Evolutionary conservation across 2,797 vertebrate genomes (phyloP).

Genomic region (Gouania willdenowi): DNA sequence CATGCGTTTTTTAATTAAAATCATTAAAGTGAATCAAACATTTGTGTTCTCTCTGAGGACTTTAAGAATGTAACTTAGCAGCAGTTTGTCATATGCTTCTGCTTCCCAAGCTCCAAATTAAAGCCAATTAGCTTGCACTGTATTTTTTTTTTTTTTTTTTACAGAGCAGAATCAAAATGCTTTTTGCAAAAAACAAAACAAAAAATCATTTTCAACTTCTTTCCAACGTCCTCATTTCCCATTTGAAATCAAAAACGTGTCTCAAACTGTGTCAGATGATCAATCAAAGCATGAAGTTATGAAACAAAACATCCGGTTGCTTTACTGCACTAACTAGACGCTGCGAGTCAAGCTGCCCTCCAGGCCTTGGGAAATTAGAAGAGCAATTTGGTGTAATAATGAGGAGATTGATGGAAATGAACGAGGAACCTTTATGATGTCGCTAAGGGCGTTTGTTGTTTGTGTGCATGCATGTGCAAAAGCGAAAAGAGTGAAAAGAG

Average conservation of each 20-base stretch:
- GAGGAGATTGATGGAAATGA: slow-evolving; percentile 41
- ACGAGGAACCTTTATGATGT: slow-evolving; percentile 33
- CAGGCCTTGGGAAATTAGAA: slow-evolving; percentile 16
- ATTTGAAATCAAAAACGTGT: background rate
- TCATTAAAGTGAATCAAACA: slow-evolving; percentile 51
- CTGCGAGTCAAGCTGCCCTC: slow-evolving; percentile 19
- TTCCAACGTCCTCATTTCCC: background rate
- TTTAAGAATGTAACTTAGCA: slow-evolving; percentile 24
- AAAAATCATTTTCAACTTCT: background rate
- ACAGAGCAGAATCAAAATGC: background rate
- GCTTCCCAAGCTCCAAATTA: slow-evolving; percentile 10
- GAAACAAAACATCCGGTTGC: slow-evolving; percentile 12
- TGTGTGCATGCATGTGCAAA: slow-evolving; percentile 2
- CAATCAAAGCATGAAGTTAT: slow-evolving; percentile 11
- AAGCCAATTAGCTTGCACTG: slow-evolving; percentile 27
- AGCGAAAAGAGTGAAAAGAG: background rate
- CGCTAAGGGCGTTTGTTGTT: slow-evolving; percentile 11
- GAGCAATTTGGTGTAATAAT: slow-evolving; percentile 30
- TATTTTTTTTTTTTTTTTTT: slow-evolving; percentile 2
- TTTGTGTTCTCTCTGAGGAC: slow-evolving; percentile 31
- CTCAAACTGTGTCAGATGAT: slow-evolving; percentile 3
- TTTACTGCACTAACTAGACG: slow-evolving; percentile 31
- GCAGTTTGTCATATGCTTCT: slow-evolving; percentile 30
- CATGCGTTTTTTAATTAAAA: slow-evolving; percentile 55
- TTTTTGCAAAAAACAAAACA: background rate